Percentiles rank a stretch among this genome's conserved stretches.
Evolutionary conservation across 2,888 invertebrate genomes (phyloP).

Genomic region (Cephus pygmeus): DNA sequence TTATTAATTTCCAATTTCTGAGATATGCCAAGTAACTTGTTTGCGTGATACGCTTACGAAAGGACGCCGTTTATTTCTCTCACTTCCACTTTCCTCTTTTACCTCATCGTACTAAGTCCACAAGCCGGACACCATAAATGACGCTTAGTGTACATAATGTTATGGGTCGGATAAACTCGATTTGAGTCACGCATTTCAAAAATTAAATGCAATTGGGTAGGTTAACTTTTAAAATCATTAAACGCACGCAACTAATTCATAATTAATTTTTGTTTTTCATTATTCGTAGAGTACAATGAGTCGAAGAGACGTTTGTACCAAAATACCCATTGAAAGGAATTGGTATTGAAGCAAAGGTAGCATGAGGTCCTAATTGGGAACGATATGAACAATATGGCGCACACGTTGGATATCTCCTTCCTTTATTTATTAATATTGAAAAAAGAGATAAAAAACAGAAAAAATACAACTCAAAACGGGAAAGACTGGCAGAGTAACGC

Average conservation of each 20-base stretch:
- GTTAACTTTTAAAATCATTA: conserved; percentile 32
- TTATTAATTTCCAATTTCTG: too few species aligned
- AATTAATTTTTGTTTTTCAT: conserved; percentile 1
- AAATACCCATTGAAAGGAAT: conserved; percentile 81
- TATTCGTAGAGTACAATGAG: conserved; percentile 73
- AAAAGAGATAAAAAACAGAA: neutral
- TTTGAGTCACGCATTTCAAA: conserved; percentile 78
- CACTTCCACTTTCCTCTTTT: too few species aligned
- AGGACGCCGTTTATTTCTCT: too few species aligned
- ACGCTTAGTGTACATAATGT: conserved; percentile 78
- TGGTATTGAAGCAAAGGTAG: conserved; percentile 67
- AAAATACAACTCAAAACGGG: conserved; percentile 62
- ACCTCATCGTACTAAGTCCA: too few species aligned
- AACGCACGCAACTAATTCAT: too few species aligned
- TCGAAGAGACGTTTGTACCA: conserved; percentile 74
- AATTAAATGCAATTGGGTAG: conserved; percentile 78
- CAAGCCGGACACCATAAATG: conserved; percentile 65
- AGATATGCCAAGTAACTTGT: too few species aligned
- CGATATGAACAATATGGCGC: conserved; percentile 91
- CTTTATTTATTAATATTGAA: neutral
- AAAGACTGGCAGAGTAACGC: conserved; percentile 82
- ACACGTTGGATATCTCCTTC: conserved; percentile 69
- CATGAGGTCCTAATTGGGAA: conserved; percentile 87
- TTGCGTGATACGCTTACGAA: too few species aligned
- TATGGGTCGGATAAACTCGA: conserved; percentile 88